Conservation (phyloP, 2,797 vertebrate species). For the Leptatherina wallacei region DNA sequence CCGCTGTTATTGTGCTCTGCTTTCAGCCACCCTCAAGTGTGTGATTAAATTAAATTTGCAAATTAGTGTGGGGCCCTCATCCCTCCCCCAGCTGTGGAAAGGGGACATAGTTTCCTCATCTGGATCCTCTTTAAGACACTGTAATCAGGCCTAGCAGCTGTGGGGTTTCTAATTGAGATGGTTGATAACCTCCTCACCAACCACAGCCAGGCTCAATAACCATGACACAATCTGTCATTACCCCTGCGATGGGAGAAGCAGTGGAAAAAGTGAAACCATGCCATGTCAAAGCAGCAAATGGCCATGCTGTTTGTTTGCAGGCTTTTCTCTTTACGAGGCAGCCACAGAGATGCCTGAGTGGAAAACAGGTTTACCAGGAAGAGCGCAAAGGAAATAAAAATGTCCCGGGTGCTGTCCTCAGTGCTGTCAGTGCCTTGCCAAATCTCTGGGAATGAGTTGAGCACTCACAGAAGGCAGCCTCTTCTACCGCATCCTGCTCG, state of each 20-base stretch:
- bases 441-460: constrained; percentile 68
- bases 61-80: constrained; percentile 59
- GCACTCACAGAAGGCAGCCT: constrained; percentile 53
- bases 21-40: constrained; percentile 64
- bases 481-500: constrained; percentile 61
- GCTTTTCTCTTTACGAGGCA: constrained; percentile 46
- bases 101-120: constrained; percentile 73
- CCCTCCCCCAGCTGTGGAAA: constrained; percentile 51
- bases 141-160: constrained; percentile 75
- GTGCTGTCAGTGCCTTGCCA: constrained; percentile 48
- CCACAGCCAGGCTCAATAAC: constrained; percentile 72
- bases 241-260: constrained; percentile 50
- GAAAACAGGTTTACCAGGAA: constrained; percentile 65
- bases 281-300: constrained; percentile 47
- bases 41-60: constrained; percentile 70
- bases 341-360: constrained; percentile 65
- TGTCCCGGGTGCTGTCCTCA: constrained; percentile 61
- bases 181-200: constrained; percentile 77
- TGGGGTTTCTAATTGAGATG: constrained; percentile 78
- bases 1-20: constrained; percentile 58
- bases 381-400: constrained; percentile 50
- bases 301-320: constrained; percentile 68
- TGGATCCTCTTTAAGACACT: constrained; percentile 73
- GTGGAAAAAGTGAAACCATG: constrained; percentile 64
- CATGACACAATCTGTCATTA: constrained; percentile 77